These are phyloP conservation scores for Petrolisthes cinctipes DNA, from an alignment of 2,888 invertebrate species.

Conservation along the genomic window DNA sequence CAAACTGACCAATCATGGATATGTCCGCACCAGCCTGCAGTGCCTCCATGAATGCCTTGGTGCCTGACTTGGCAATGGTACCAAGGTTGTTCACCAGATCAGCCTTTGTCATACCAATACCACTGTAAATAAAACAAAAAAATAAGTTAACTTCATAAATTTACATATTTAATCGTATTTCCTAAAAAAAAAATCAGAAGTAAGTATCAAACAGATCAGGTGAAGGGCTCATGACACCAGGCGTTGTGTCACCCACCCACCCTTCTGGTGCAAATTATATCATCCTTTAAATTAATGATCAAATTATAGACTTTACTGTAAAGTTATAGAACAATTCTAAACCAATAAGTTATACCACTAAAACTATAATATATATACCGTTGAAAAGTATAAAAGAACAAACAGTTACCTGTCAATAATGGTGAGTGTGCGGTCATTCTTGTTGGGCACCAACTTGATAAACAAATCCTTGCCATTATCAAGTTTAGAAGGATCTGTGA, in stretches of 20 bases:
- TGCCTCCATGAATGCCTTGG: constrained; percentile 99
- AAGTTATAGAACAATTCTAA: not conserved
- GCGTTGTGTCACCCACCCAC: constrained; percentile 43
- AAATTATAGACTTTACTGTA: too few species aligned
- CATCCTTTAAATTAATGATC: constrained; percentile 25
- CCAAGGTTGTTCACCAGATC: constrained; percentile 98
- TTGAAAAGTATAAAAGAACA: not conserved
- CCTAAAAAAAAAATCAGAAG: too few species aligned
- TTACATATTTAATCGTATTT: too few species aligned
- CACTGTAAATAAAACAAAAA: constrained; percentile 71
- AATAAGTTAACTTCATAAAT: too few species aligned
- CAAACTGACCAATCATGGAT: constrained; percentile 99
- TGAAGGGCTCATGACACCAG: constrained; percentile 33
- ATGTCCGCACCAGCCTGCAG: constrained; percentile 98
- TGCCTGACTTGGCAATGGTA: constrained; percentile 99
- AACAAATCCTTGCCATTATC: constrained; percentile 93
- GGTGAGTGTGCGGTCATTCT: constrained; percentile 92
- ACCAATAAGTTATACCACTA: not conserved
- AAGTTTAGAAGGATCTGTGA: constrained; percentile 94
- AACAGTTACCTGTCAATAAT: constrained; percentile 80
- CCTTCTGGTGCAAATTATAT: constrained; percentile 59
- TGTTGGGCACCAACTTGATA: constrained; percentile 97
- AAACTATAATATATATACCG: too few species aligned
- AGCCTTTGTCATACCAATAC: constrained; percentile 92
- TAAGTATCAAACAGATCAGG: not conserved